Evolutionary conservation across 2,888 invertebrate genomes (phyloP), one percentile per base, ranked within the genome.

Genomic region (Xylota sylvarum): DNA sequence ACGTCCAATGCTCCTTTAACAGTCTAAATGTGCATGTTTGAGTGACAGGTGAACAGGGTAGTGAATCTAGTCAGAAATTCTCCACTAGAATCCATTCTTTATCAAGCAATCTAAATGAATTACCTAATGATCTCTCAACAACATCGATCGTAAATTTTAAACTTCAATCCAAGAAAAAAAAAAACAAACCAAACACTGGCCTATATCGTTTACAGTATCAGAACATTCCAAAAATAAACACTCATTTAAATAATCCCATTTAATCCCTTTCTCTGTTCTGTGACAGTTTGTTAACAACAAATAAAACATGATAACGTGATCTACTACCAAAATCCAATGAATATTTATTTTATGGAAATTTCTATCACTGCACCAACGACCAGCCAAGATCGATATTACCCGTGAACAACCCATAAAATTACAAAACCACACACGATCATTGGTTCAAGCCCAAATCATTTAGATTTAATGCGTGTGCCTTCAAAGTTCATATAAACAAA

Each of bases 271-370:
- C 27, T 50, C 14, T 5, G 12, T 3, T 64, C 43, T 14, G 56
- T 58, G 74, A 70, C 84, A 79, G 70, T 79, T 81, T 85, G 81
- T 85, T 64, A 86, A 82, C 81, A 86, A 62, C 82, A 30, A 73
- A 86, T 86, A 86, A 86, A 82, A 82, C 82, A 82, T 69, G 86
- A 82, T 81, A 86, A 73, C 81, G 55, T 82, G 72, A 86, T 82
- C 76, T 77, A 81, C 77, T 82, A 74, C 86, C 73, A n/a, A 46
- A n/a, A 19, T 48, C 43, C 32, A 74, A 27, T 77, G 72, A 77
- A 86, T 82, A 72, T 77, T 27, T 37, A 85, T 81, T 67, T 81
- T 86, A 86, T 86, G 81, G 76, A 77, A 86, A 86, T 86, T 52
- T 50, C 14, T 48, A 5, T 7, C 48, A n/a, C n/a, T 10, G 32